These are phyloP conservation scores for Labroides dimidiatus DNA, from an alignment of 2,797 vertebrate species.

Conservation along the genomic window DNA sequence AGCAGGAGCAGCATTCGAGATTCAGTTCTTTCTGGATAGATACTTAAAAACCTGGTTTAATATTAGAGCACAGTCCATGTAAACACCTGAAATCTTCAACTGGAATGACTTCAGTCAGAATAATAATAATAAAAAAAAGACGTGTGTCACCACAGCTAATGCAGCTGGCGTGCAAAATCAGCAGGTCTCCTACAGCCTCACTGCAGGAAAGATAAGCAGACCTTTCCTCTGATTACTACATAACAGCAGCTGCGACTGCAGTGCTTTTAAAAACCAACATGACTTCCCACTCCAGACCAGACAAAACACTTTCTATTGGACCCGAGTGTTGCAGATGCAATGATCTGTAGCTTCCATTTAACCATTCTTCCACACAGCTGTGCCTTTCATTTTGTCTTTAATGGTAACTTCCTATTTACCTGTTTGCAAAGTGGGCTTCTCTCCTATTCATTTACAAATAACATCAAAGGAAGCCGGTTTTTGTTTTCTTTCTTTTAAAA, in stretches of 20 bases:
- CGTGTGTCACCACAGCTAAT: constrained; percentile 6
- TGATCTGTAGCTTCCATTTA: too few relatives aligned
- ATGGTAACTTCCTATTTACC: too few relatives aligned
- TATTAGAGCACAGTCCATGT: background rate
- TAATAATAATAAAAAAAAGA: background rate
- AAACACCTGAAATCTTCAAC: constrained; percentile 4
- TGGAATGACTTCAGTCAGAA: background rate
- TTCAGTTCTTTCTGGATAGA: background rate
- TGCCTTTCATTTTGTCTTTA: too few relatives aligned
- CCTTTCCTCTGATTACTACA: constrained; percentile 28
- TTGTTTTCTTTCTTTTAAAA: too few relatives aligned
- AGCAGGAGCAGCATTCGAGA: background rate
- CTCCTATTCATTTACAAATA: too few relatives aligned
- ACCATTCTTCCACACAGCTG: too few relatives aligned
- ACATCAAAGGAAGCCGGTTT: too few relatives aligned
- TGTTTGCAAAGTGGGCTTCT: too few relatives aligned
- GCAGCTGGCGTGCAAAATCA: constrained; percentile 24
- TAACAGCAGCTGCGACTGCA: constrained; percentile 34
- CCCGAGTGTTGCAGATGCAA: background rate
- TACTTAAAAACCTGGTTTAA: background rate
- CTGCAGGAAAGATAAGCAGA: constrained; percentile 21
- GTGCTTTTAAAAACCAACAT: constrained; percentile 9
- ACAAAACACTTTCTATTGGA: constrained; percentile 10
- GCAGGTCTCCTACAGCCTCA: constrained; percentile 21
- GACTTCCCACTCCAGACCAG: constrained; percentile 11